Conservation (phyloP, 2,113 vertebrate genomes). For the Phylloscopus whistleri region DNA sequence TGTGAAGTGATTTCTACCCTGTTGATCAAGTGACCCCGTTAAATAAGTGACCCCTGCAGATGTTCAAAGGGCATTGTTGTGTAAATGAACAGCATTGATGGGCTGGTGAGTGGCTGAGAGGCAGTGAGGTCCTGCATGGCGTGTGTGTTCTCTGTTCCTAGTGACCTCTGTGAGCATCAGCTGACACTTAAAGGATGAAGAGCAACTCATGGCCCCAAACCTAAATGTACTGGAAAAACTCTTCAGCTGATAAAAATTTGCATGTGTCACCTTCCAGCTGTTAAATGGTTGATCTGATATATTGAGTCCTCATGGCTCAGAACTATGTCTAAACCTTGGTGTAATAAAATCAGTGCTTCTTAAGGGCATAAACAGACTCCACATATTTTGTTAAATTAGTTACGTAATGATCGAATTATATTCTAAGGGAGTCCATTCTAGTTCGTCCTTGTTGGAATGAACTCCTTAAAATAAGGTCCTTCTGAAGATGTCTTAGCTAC, state of each 20-base stretch:
- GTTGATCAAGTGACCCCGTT: not conserved
- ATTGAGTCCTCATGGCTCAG: not conserved
- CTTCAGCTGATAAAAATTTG: conserved; percentile 9
- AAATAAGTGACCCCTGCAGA: not conserved
- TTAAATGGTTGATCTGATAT: not conserved
- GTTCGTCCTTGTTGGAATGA: not conserved
- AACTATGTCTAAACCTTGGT: not conserved
- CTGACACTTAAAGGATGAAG: not conserved
- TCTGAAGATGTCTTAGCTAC: not conserved
- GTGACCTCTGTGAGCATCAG: not conserved
- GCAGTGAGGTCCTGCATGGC: not conserved
- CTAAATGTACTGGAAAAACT: not conserved
- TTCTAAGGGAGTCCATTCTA: not conserved
- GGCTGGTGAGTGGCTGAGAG: not conserved
- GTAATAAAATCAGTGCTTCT: conserved; percentile 29
- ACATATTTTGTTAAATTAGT: conserved; percentile 12
- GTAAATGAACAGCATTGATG: fast-evolving
- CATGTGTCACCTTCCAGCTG: not conserved
- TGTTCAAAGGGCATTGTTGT: not conserved
- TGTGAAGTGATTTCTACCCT: not conserved
- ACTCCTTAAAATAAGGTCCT: not conserved
- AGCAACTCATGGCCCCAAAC: not conserved
- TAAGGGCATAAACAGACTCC: not conserved
- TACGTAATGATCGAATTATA: not conserved
- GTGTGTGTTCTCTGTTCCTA: not conserved